Percentiles rank a stretch among this genome's conserved stretches.
These are phyloP conservation scores for Antheraea assamensis DNA, from an alignment of 2,888 invertebrate species.

Conservation along the genomic window DNA sequence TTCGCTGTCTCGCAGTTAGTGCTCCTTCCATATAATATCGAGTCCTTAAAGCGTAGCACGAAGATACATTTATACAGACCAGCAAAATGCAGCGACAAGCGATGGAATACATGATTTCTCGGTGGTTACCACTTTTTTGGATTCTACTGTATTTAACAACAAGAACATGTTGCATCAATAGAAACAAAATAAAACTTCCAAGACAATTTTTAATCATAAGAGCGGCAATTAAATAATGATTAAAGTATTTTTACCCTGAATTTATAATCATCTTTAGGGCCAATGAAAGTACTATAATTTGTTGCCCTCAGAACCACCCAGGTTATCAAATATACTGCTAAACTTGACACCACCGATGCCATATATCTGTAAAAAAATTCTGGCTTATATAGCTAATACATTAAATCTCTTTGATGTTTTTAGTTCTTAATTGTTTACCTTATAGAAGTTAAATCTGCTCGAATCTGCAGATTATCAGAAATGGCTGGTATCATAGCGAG, in stretches of 20 bases:
- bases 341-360: slow-evolving; percentile 92
- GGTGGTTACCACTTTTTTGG: too few species aligned
- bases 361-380: slow-evolving; percentile 86
- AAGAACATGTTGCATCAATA: too few species aligned
- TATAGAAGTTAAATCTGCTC: slow-evolving; percentile 90
- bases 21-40: too few species aligned
- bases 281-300: slow-evolving; percentile 78
- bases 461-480: slow-evolving; percentile 85
- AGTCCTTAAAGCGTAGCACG: too few species aligned
- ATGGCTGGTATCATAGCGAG: slow-evolving; percentile 94
- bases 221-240: not conserved
- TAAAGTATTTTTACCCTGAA: slow-evolving; percentile 81
- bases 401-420: not conserved
- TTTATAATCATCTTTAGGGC: slow-evolving; percentile 86
- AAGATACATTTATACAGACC: too few species aligned
- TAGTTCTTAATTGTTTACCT: slow-evolving; percentile 74
- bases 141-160: too few species aligned
- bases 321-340: slow-evolving; percentile 91
- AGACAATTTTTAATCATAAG: too few species aligned
- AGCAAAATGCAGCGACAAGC: too few species aligned
- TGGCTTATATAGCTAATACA: not conserved
- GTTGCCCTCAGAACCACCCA: slow-evolving; percentile 86
- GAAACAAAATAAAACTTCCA: too few species aligned
- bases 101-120: too few species aligned
- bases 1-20: too few species aligned